Conservation (phyloP, 1,140 invertebrate genomes). For the Bilobella aurantiaca region DNA sequence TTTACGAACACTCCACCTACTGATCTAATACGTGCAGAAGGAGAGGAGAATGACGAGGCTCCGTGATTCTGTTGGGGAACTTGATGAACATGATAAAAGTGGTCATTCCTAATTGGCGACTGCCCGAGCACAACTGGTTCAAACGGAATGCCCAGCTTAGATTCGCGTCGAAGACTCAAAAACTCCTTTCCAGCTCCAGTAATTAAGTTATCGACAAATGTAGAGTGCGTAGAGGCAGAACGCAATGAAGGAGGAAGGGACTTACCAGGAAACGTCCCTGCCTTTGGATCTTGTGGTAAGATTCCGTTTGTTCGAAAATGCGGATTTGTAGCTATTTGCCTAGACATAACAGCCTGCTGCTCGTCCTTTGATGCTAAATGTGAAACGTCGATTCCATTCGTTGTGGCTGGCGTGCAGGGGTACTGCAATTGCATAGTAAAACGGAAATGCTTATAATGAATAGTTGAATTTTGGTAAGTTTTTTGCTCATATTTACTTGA, state of each 20-base stretch:
- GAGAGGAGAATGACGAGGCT: neutral
- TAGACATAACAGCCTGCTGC: too few relatives aligned
- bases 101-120: neutral
- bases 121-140: neutral
- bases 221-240: neutral
- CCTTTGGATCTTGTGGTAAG: constrained; percentile 2
- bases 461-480: too few relatives aligned
- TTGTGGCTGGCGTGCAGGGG: too few relatives aligned
- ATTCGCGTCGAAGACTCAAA: neutral
- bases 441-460: too few relatives aligned
- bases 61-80: neutral
- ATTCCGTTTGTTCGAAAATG: neutral
- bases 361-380: too few relatives aligned
- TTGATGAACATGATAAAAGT: neutral
- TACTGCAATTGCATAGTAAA: too few relatives aligned
- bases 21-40: neutral
- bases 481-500: neutral
- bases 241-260: neutral
- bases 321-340: too few relatives aligned
- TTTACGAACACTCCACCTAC: too few relatives aligned
- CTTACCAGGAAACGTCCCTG: constrained; percentile 19
- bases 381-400: too few relatives aligned
- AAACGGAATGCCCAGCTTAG: neutral
- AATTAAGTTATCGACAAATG: neutral
- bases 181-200: neutral